phyloP scores from a whole-genome alignment of 2,888 invertebrate genomes.

The Andrena dorsata region DNA sequence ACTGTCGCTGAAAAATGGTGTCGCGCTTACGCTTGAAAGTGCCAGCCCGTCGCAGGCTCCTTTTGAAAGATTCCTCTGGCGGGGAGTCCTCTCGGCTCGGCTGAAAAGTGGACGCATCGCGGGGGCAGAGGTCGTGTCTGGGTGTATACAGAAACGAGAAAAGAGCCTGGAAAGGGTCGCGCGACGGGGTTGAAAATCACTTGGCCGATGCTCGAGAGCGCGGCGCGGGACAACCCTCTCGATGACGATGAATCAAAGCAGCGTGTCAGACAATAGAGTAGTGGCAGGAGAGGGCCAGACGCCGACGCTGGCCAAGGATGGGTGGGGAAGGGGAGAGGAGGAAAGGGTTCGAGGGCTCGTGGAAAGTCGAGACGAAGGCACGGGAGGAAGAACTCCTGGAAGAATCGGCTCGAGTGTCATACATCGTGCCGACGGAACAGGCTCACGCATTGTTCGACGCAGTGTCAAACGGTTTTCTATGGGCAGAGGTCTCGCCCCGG shows the following conservation, averaged over 20 bases:
- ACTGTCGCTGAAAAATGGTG: not conserved
- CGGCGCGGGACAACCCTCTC: slow-evolving; percentile 71
- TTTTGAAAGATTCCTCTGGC: not conserved
- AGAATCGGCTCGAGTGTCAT: slow-evolving; percentile 64
- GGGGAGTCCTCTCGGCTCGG: slow-evolving; percentile 3
- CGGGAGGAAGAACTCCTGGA: slow-evolving; percentile 53
- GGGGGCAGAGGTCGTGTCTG: slow-evolving; percentile 33
- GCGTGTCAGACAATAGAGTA: slow-evolving; percentile 51
- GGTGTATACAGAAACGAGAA: slow-evolving; percentile 55
- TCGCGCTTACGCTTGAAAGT: not conserved
- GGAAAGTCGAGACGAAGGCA: slow-evolving; percentile 48
- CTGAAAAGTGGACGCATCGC: slow-evolving; percentile 22
- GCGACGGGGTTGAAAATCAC: slow-evolving; percentile 75
- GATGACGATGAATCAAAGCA: slow-evolving; percentile 75
- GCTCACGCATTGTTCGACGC: slow-evolving; percentile 66
- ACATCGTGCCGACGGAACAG: slow-evolving; percentile 50
- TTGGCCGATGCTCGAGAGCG: slow-evolving; percentile 71
- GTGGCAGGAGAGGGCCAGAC: slow-evolving; percentile 37
- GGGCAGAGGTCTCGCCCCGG: slow-evolving; percentile 37
- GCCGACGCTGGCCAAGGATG: slow-evolving; percentile 44
- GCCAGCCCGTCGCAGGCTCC: not conserved
- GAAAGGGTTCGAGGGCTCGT: slow-evolving; percentile 47
- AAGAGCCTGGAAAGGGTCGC: slow-evolving; percentile 62
- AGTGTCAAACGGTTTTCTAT: slow-evolving; percentile 53
- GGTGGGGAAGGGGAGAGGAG: not conserved